phyloP scores from a whole-genome alignment of 2,113 vertebrate genomes.

The Thermophis baileyi region DNA sequence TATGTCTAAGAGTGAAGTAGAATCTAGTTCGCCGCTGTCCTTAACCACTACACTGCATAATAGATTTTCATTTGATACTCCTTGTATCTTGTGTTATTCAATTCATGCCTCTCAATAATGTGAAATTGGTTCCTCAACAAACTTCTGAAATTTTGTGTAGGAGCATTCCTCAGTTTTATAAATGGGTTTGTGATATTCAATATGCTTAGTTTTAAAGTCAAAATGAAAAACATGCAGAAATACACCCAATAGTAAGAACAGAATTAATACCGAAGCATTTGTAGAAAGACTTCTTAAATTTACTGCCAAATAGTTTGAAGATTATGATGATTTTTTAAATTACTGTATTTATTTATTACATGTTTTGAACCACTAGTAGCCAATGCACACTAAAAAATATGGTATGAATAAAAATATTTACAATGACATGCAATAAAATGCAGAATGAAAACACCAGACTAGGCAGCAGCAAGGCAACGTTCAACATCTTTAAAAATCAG shows the following conservation, averaged over 20 bases:
- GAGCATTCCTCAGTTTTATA: neutral
- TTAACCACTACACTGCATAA: too few relatives aligned
- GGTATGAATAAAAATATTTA: too few relatives aligned
- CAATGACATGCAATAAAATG: too few relatives aligned
- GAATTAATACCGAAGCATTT: neutral
- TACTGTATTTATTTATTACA: too few relatives aligned
- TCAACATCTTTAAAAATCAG: too few relatives aligned
- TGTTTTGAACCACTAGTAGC: too few relatives aligned
- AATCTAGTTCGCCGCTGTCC: too few relatives aligned
- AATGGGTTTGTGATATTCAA: neutral
- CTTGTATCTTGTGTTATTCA: neutral
- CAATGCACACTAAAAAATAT: too few relatives aligned
- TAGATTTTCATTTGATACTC: neutral
- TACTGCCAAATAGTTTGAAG: neutral
- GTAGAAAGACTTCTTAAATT: neutral
- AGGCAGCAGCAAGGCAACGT: too few relatives aligned
- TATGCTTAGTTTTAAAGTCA: neutral
- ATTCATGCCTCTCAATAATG: neutral
- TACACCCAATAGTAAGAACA: neutral
- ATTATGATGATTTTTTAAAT: too few relatives aligned
- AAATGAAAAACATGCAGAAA: neutral
- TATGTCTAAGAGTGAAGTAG: too few relatives aligned
- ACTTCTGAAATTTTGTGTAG: neutral
- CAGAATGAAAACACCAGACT: too few relatives aligned
- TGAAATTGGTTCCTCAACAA: neutral